These are phyloP conservation scores for Micronisus gabar DNA, from an alignment of 2,113 vertebrate genomes.

Conservation along the genomic window DNA sequence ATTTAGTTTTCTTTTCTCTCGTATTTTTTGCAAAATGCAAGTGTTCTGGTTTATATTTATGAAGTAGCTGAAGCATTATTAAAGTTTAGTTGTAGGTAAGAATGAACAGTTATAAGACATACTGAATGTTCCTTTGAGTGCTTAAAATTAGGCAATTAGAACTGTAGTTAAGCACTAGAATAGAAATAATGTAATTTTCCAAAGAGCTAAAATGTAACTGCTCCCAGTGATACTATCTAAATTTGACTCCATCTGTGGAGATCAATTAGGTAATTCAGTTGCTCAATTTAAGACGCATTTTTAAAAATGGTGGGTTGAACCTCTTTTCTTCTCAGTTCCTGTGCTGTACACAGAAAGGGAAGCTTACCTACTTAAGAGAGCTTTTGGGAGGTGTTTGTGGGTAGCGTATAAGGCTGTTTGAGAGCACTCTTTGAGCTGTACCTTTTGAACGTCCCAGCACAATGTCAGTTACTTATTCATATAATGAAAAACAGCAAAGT, in stretches of 20 bases:
- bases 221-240: background rate
- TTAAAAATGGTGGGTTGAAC: background rate
- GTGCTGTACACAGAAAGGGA: background rate
- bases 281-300: background rate
- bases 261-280: background rate
- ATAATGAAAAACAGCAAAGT: background rate
- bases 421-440: background rate
- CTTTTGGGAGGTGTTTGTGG: background rate
- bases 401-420: background rate
- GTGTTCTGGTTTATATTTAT: background rate
- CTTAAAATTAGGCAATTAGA: background rate
- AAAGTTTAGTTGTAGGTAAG: background rate
- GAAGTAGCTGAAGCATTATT: background rate
- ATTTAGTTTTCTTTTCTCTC: background rate
- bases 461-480: background rate
- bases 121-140: background rate
- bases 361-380: background rate
- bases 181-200: background rate
- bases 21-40: background rate
- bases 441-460: background rate
- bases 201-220: background rate
- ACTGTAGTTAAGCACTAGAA: background rate
- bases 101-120: background rate
- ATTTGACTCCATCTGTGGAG: background rate
- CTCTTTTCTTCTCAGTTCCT: background rate